Evolutionary conservation across 2,113 vertebrate genomes (phyloP), one percentile per base, ranked within the genome.

Genomic region (Trogon surrucura): DNA sequence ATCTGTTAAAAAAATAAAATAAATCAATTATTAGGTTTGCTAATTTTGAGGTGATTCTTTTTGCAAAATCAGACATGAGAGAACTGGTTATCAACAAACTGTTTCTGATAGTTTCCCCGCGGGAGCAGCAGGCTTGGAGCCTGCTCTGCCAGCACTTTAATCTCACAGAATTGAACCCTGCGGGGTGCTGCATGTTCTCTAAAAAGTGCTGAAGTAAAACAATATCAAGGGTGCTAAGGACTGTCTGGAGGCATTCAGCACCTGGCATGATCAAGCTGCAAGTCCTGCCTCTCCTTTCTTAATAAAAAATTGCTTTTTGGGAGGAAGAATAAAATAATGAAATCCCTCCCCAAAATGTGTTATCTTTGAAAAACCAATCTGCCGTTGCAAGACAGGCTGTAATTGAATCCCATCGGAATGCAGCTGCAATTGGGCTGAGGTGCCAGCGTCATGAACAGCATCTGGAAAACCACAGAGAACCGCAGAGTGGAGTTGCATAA

Each of bases 381-480:
- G 78, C 74, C 66, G 93, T 91, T 79, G 89, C 83, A 80, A 97
- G 91, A 74, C 82, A 82, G 51, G 67, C 95, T 92, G 72, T 97
- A 97, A 98, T 97, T 98, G 97, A 97, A 97, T 97, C 95, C 96
- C 96, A 95, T 96, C 95, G 97, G 97, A 97, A 96, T 53, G 91
- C 97, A 94, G 95, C 96, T 97, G 97, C 95, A 84, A 30, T 92
- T 85, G 93, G 88, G 93, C 94, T 97, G 96, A 97, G 93, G 80
- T 96, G 95, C 97, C 95, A 96, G 88, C 65, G 0, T 92, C 95
- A 95, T 88, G 86, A 77, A 32, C 85, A 93, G 97, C 85, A 91
- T 95, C 95, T 95, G 96, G 96, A 92, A 97, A 97, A 89, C 89
- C 89, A 82, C 71, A 92, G 95, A 94, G 84, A 82, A 64, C 91